Base-by-base conservation (phyloP, 1,140 invertebrate genomes). In the Drosophila guanche region DNA sequence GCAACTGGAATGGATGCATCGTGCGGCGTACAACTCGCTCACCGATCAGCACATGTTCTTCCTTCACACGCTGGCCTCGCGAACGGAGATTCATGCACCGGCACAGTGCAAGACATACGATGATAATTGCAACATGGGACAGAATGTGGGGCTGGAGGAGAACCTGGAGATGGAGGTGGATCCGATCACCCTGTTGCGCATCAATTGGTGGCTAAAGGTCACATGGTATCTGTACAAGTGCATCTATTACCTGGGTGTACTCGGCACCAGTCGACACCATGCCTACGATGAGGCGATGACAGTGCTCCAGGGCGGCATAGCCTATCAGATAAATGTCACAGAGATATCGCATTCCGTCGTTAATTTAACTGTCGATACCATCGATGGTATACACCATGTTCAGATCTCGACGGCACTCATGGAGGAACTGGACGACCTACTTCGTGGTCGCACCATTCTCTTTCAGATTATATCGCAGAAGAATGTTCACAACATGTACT, bases 401-500 rank as follows among this genome's bases (percentile, higher is more conserved):
- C 2, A 29, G 0, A 0, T 75, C 0, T 75, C 72, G 0, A 0
- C 5, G 0, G 2, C 6, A 0, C 54, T 75, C 0, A 33, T 75
- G 0, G 0, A 0, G 0, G 72, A 75, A 3, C 33, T 75, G 0
- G 20, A 22, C 2, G 0, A 5, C 0, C 45, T 4, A 4, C n/a
- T 75, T 5, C 6, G 42, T 1, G 14, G 50, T 3, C 23, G 22
- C 12, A 14, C 40, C 2, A 8, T 75, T 7, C 50, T 75, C n/a
- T 52, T 75, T 7, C 72, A 75, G 42, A 14, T 59, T 1, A 60
- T 75, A 22, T 75, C 72, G 0, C 72, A 75, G 41, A 29, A 14
- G 6, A 41, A 33, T 10, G 0, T 14, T 12, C 45, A 60, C 10
- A 67, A 75, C 7, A 43, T 67, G 3, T 75, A 29, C 10, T 75